These are phyloP conservation scores for Philotrypesis tridentata DNA, from an alignment of 1,140 invertebrate species.

Conservation along the genomic window DNA sequence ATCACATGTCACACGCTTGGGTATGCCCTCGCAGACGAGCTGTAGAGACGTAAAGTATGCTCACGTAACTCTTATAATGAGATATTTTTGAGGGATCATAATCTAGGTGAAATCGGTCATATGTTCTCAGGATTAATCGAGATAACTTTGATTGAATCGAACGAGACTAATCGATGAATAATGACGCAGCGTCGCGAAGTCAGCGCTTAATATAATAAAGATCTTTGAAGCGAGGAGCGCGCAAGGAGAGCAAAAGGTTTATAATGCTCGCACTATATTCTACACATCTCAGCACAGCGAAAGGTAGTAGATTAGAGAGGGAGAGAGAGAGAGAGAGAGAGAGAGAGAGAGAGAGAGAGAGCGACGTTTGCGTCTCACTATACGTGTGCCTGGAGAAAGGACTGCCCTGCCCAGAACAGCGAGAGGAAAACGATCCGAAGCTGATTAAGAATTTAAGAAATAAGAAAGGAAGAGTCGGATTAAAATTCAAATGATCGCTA, in stretches of 20 bases:
- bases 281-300: neutral
- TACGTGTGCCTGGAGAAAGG: no score
- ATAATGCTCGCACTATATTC: neutral
- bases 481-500: no score
- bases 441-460: no score
- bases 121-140: neutral
- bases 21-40: no score
- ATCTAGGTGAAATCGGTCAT: neutral
- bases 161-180: constrained; percentile 44
- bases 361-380: no score
- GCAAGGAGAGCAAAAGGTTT: constrained; percentile 6
- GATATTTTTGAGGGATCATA: neutral
- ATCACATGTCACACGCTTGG: no score
- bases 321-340: neutral
- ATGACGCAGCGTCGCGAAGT: constrained; percentile 17
- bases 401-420: no score
- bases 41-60: no score
- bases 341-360: no score
- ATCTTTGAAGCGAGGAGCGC: neutral
- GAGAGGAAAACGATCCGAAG: no score
- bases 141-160: neutral
- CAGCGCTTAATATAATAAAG: constrained; percentile 43
- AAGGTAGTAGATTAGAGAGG: neutral
- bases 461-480: no score
- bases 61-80: no score